Evolutionary conservation across 2,888 invertebrate species (phyloP), one percentile per base, ranked within the genome.

Genomic region (Scaptomyza tumidula): DNA sequence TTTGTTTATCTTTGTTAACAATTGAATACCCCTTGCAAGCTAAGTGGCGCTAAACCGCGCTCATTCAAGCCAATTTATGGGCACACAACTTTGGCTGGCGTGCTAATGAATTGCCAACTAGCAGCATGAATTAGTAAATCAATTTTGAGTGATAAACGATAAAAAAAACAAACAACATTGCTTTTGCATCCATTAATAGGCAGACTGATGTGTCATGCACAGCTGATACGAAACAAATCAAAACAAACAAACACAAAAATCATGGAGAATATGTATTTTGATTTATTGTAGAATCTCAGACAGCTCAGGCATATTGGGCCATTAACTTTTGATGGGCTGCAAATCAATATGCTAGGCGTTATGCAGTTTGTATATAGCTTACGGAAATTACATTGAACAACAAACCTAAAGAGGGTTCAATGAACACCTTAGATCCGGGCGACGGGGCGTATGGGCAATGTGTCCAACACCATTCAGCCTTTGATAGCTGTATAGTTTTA

Each of bases 21-120:
- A 16, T 63, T 55, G 35, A 70, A 59, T 55, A 75, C 9, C 33
- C 31, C 16, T n/a, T 35, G 44, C 49, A 16, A 46, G 63, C 67
- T 76, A 78, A 77, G 62, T 81, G 83, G 75, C 80, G 77, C 70
- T 86, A 84, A 82, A 64, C 57, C 55, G 48, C 44, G 44, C 27
- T 53, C 58, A 53, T 58, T 62, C 70, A 62, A 62, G 45, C 60
- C 48, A 62, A 67, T 80, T 80, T 78, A 80, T 71, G 57, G 55
- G 11, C 64, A 44, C 55, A 66, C 19, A 35, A 31, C 14, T 31
- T 53, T 71, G 78, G 41, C 56, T 75, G 71, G 44, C 66, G 72
- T 83, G 86, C 70, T 83, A 86, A 83, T 81, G 71, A 77, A 68
- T 67, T 48, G 61, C 71, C 68, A 75, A 84, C 77, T 77, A 80